Base-by-base conservation (phyloP, 2,797 vertebrate genomes). In the Anabacerthia variegaticeps region DNA sequence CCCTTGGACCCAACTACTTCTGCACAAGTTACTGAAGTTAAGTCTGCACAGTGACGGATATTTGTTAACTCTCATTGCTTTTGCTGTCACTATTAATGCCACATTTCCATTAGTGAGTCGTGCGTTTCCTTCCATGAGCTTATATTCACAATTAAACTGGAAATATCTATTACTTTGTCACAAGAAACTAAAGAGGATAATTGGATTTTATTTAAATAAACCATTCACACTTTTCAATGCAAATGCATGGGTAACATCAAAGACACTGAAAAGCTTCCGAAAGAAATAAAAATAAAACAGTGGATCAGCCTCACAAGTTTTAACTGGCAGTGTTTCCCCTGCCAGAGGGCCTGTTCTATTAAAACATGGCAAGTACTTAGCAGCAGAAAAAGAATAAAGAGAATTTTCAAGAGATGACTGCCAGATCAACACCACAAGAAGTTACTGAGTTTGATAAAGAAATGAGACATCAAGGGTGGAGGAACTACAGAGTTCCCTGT, bases 301-400 rank as follows among this genome's bases (percentile, higher is more conserved):
- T 56, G 44, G 37, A 74, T 89, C 87, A 36, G 74, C 77, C 89
- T 93, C 81, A 79, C 63, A 89, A 85, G 71, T 79, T 91, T 84
- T 79, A 89, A 51, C 74, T 56, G 39, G 63, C 36, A 95, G 91
- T 43, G 52, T 52, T 63, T 91, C 59, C n/a, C 36, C 81, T 89
- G 92, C 95, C 92, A 88, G 87, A 93, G 89, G 92, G 75, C 7
- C 44, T 96, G 75, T 94, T 92, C 85, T 92, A 44, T 63, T 74
- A 83, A 94, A 94, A 82, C 63, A 89, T 41, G 58, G 81, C 18
- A 91, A 93, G 71, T 80, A 88, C 61, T 89, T 56, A 83, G 44
- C 56, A 95, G 41, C 30, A 88, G 63, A 76, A 82, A 89, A 91
- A 93, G 75, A 95, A 96, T 89, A 96, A 95, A 95, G 93, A 83